Base-by-base conservation (phyloP, 2,888 invertebrate genomes). In the Xestia c-nigrum region DNA sequence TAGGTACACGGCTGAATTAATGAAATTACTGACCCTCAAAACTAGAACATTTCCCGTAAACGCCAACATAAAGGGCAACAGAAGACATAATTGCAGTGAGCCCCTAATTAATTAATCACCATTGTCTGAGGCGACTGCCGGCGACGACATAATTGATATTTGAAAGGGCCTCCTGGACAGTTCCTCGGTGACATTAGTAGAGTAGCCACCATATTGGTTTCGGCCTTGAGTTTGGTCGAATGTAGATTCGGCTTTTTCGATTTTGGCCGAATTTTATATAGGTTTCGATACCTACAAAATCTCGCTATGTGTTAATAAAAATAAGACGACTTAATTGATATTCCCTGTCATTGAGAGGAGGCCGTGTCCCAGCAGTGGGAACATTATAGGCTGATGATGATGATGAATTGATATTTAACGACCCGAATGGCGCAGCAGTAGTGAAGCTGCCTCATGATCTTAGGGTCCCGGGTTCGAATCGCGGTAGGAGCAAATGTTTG, bases 91-190 rank as follows among this genome's bases (percentile, higher is more conserved):
- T 96, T 95, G 94, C 93, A 94, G 92, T 89, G 92, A 93, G 91
- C 92, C 94, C 93, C 93, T 96, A 95, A 95, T 96, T 96, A 96
- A 96, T 96, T 96, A 96, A 95, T 95, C 95, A 95, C 93, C 92
- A 93, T 93, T 93, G 93, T 93, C 92, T 92, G 90, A 89, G 92
- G 89, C 94, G 92, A 89, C 94, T 93, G 91, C 87, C 87, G 89
- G 90, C 72, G 78, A 77, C 67, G 92, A 93, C 93, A 94, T 96
- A 96, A 96, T 96, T 96, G 95, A 95, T 95, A 96, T 96, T 95
- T 96, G 94, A 96, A 95, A 92, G 94, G 94, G 93, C 93, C 95
- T 93, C 91, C 92, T 91, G 92, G 92, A 89, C 91, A 90, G 90
- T 80, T 75, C 78, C 64, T 81, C 71, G 85, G 88, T 89, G 90